These are phyloP conservation scores for Acrossocheilus fasciatus DNA, from an alignment of 2,797 vertebrate species.

Conservation along the genomic window DNA sequence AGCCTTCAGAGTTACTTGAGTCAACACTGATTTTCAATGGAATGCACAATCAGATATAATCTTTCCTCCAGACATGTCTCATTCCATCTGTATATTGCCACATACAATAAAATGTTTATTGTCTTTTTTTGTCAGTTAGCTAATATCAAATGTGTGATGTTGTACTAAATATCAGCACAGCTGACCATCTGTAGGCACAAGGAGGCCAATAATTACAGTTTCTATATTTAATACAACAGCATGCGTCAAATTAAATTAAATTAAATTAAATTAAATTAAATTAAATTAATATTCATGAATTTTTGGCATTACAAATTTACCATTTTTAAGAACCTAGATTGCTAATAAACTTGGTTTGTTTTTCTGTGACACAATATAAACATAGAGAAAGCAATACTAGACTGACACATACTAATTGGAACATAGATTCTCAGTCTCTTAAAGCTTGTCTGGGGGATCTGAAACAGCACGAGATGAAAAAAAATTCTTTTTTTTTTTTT, in stretches of 20 bases:
- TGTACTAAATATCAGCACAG: background rate
- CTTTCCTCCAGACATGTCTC: background rate
- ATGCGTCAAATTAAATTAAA: background rate
- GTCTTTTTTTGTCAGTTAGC: background rate
- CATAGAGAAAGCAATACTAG: background rate
- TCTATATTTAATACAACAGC: background rate
- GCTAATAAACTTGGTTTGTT: background rate
- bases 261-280: background rate
- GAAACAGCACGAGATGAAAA: background rate
- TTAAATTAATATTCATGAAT: background rate
- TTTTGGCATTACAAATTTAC: background rate
- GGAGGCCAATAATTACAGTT: background rate
- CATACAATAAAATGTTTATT: background rate
- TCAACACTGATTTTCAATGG: background rate
- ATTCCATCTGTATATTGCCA: background rate
- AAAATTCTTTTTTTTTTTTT: background rate
- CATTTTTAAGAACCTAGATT: background rate
- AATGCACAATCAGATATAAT: constrained; percentile 7
- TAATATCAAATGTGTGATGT: background rate
- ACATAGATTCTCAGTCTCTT: constrained; percentile 36
- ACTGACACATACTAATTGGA: constrained; percentile 27
- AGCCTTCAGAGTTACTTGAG: constrained; percentile 9
- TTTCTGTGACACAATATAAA: background rate
- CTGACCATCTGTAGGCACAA: background rate
- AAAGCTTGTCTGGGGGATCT: background rate